A percentile compares a stretch with the other conserved stretches of the same genome.
phyloP scores from a whole-genome alignment of 2,113 vertebrate genomes.

The Cnemophilus loriae region DNA sequence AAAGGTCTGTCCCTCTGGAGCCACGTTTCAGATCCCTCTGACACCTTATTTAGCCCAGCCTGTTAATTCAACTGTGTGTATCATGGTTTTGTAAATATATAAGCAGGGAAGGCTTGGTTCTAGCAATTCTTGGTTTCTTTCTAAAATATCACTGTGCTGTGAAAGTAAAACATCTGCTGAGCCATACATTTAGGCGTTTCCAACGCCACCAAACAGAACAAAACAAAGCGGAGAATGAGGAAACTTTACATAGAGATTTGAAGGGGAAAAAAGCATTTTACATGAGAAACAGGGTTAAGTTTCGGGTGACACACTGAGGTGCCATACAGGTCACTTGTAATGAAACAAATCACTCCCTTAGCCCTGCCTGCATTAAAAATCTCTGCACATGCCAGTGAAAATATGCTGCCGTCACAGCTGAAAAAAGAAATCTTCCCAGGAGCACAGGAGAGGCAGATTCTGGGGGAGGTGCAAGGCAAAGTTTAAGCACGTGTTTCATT shows the following conservation, averaged over 20 bases:
- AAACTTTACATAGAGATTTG: neutral
- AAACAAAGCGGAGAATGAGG: neutral
- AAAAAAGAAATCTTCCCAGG: neutral
- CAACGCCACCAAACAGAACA: neutral
- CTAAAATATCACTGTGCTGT: neutral
- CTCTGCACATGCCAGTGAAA: neutral
- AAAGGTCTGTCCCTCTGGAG: neutral
- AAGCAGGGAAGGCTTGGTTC: neutral
- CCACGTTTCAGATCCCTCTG: neutral
- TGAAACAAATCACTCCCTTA: neutral
- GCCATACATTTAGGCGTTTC: neutral
- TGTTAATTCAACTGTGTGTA: neutral
- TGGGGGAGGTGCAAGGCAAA: neutral
- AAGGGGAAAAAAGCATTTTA: neutral
- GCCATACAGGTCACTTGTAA: neutral
- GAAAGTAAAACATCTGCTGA: conserved; percentile 12
- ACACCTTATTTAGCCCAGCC: neutral
- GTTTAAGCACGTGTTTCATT: neutral
- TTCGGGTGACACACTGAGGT: neutral
- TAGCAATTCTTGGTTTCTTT: neutral
- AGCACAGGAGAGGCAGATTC: neutral
- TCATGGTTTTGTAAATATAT: neutral
- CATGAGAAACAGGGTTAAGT: neutral
- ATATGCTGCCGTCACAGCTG: neutral
- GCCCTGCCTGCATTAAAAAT: neutral